Evolutionary conservation across 2,797 vertebrate genomes (phyloP), one percentile per base, ranked within the genome.

Genomic region (Argyrosomus regius): DNA sequence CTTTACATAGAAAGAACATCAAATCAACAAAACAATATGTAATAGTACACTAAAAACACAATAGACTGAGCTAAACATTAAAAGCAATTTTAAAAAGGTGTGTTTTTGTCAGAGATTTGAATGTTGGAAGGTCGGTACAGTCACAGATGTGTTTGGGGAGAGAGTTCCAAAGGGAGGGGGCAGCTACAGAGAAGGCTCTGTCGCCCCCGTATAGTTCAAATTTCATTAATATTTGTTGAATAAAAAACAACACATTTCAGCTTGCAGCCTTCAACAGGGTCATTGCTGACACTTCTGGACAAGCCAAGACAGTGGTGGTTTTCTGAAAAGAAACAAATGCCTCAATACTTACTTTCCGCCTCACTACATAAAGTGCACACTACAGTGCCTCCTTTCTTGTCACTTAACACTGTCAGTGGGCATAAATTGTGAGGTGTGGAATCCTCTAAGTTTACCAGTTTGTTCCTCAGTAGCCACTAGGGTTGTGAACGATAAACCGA

Each of bases 271-370:
- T 73, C 16, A 31, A 31, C 35, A 4, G 17, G n/a, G 17, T 61
- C 41, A 63, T 16, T 2, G 0, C 16, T 6, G 9, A 39, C 20
- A 3, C 3, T 24, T 22, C 41, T 57, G 20, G 63, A 41, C 10
- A 1, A 68, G 18, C 17, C 16, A 60, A 26, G 2, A 46, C 56
- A 31, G 11, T 18, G 48, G 11, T 57, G 28, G 43, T 61, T 68
- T 76, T 49, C 57, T 5, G 65, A 63, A 20, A 48, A 46, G 62
- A 77, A 70, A 49, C 18, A 45, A 50, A 74, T 43, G 2, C 18
- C 16, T 54, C 18, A 17, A 17, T 1, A 6, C n/a, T 13, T 1
- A 64, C 28, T 14, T 22, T 26, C 6, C 5, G 3, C 9, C 17
- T 39, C 6, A 6, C 31, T 45, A 13, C 17, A 48, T 60, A 18